Evolutionary conservation across 2,888 invertebrate genomes (phyloP).

Genomic region (Conistra vaccinii): DNA sequence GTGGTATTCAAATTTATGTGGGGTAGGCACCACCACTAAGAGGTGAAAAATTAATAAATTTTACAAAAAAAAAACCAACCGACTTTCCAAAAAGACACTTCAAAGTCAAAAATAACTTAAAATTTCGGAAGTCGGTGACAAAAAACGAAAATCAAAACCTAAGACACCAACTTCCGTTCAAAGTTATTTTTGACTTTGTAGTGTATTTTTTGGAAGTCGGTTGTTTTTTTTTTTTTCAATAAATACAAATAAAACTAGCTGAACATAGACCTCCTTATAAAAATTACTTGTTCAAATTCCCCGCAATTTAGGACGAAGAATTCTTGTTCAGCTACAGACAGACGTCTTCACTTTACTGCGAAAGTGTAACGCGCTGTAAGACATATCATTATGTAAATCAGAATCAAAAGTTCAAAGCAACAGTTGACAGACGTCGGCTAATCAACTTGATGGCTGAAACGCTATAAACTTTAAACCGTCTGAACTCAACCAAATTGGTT

Average conservation of each 20-base stretch:
- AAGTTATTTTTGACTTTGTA: no score
- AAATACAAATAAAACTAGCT: not conserved
- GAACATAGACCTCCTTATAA: not conserved
- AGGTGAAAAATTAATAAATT: no score
- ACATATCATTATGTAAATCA: constrained; percentile 46
- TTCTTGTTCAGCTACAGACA: not conserved
- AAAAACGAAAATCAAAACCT: no score
- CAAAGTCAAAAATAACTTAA: no score
- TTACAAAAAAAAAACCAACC: no score
- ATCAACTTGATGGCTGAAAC: constrained; percentile 79
- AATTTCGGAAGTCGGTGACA: no score
- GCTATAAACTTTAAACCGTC: constrained; percentile 82
- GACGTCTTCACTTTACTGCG: not conserved
- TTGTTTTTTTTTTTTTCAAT: no score
- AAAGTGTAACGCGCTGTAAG: constrained; percentile 1
- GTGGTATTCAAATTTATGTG: no score
- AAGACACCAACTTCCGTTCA: no score
- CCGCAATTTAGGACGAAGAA: not conserved
- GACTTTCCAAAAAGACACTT: no score
- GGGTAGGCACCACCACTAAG: no score
- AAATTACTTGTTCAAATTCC: not conserved
- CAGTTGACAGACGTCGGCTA: constrained; percentile 71
- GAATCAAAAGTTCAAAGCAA: constrained; percentile 61
- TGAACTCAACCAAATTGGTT: constrained; percentile 86
- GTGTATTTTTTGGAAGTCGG: no score